phyloP scores from a whole-genome alignment of 2,797 vertebrate species.

The Remorina albescens region DNA sequence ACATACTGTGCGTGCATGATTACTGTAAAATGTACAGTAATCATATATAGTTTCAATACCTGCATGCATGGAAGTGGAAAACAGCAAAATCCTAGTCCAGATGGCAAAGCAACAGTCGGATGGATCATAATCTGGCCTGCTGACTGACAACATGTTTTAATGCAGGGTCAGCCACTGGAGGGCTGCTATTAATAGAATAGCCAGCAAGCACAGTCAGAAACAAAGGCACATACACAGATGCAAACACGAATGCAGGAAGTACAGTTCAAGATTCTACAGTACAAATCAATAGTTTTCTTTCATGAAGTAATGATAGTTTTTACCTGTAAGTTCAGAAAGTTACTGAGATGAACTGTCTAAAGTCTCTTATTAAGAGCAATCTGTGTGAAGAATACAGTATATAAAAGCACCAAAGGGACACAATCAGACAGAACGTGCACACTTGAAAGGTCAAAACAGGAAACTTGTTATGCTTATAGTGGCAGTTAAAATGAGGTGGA shows the following conservation, averaged over 20 bases:
- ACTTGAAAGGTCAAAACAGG: not conserved
- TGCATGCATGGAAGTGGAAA: conserved; percentile 5
- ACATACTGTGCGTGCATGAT: too few species aligned
- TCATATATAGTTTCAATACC: not conserved
- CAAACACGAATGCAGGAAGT: not conserved
- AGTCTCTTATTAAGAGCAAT: not conserved
- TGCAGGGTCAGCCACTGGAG: conserved; percentile 49
- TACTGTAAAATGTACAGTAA: not conserved
- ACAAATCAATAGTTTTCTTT: not conserved
- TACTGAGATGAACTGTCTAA: not conserved
- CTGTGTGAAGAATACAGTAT: not conserved
- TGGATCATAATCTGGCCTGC: conserved; percentile 71
- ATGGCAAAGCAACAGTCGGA: conserved; percentile 67
- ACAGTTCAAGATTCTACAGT: not conserved
- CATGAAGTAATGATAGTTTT: not conserved
- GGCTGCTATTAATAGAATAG: conserved; percentile 59
- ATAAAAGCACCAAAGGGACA: not conserved
- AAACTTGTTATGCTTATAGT: not conserved
- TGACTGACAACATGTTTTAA: conserved; percentile 76
- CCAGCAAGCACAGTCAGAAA: conserved; percentile 7
- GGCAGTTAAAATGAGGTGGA: not conserved
- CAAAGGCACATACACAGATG: not conserved
- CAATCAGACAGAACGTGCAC: not conserved
- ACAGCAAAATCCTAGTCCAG: conserved; percentile 62
- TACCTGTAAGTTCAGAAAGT: not conserved